Evolutionary conservation across 2,888 invertebrate species (phyloP), one percentile per base, ranked within the genome.

Genomic region (Cosmorhoe ocellata): DNA sequence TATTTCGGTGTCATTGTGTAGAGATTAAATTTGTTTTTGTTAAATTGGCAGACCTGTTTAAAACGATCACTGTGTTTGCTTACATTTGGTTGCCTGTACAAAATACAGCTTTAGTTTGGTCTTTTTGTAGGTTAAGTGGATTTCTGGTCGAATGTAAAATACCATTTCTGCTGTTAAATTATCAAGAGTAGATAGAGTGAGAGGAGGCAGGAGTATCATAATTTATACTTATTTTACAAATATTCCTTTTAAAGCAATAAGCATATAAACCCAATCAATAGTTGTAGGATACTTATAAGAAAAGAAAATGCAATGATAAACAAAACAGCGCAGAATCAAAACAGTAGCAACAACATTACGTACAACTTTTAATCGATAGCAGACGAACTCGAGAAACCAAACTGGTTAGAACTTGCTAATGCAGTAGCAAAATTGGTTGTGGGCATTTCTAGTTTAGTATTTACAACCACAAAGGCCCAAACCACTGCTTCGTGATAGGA

Each of bases 21-120:
- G 10, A 36, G 24, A 38, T 43, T 24, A 37, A 28, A 50, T n/a
- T 41, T 33, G 37, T 45, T 49, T 39, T 45, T 32, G 40, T 53
- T 33, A 48, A 39, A 27, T 31, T 36, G 31, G 31, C 36, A 36
- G 14, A 40, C 26, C 24, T 34, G 30, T 34, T 44, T 40, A 14
- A 13, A 40, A 34, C 10, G 37, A 44, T 34, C 24, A 34, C 24
- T 24, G 24, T 13, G 9, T 32, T 28, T 41, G 37, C 10, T 12
- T 36, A 8, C 31, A 31, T 11, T 28, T 41, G 37, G 12, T 12
- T 36, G 10, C 31, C 37, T 11, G 11, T 11, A 8, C 24, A 26
- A 32, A 45, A 31, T n/a, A 8, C 34, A 30, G 28, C 36, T 40
- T 5, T 8, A 28, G 4, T 34, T 8, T 36, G n/a, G 33, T 42